Conservation (phyloP, 2,113 vertebrate species). For the Phoenicopterus ruber region DNA sequence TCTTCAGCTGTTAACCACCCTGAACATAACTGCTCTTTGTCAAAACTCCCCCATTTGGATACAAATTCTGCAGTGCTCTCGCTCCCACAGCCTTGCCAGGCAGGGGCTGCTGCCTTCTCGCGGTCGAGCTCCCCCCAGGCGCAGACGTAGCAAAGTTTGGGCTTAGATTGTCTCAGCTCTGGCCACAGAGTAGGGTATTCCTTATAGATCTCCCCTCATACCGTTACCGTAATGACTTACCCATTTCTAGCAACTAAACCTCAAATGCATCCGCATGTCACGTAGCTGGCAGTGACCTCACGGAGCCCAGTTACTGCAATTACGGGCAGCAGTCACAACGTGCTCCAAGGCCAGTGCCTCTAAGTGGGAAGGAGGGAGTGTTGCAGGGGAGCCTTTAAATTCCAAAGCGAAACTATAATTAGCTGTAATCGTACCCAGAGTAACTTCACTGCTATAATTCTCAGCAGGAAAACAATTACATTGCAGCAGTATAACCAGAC, state of each 20-base stretch:
- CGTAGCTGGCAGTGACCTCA: neutral
- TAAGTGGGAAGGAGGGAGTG: constrained; percentile 16
- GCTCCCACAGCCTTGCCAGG: neutral
- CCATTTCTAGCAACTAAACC: constrained; percentile 35
- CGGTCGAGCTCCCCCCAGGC: neutral
- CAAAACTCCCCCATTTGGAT: neutral
- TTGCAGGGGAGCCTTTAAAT: constrained; percentile 71
- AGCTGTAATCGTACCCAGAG: constrained; percentile 77
- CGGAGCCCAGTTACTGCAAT: neutral
- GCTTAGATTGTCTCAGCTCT: neutral
- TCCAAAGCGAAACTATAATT: constrained; percentile 73
- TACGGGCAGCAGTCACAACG: neutral
- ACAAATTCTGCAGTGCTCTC: neutral
- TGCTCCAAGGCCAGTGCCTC: constrained; percentile 25
- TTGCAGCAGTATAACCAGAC: constrained; percentile 71
- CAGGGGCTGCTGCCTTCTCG: neutral
- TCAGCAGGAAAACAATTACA: constrained; percentile 82
- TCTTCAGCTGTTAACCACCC: neutral
- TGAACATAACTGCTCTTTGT: neutral
- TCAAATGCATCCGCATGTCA: neutral
- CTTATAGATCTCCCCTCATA: neutral
- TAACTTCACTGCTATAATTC: constrained; percentile 77
- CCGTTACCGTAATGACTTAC: neutral
- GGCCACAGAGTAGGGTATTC: neutral
- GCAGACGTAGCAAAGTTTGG: neutral